Evolutionary conservation across 1,140 invertebrate species (phyloP).

Genomic region (Drosophila tsacasi): DNA sequence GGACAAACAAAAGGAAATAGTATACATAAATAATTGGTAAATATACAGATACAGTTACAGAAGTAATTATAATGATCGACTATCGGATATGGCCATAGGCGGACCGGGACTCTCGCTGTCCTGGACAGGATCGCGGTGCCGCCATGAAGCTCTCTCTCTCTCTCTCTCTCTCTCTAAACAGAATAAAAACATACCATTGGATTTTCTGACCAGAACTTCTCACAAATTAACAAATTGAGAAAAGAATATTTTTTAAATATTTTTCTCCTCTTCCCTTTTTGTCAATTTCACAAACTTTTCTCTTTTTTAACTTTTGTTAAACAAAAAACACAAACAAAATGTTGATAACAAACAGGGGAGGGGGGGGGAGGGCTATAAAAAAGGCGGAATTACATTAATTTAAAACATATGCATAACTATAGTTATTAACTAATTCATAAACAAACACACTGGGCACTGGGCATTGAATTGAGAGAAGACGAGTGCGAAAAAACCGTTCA

Average conservation of each 20-base stretch:
- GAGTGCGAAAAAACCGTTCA: background rate
- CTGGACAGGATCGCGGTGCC: slow-evolving; percentile 18
- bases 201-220: slow-evolving; percentile 74
- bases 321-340: slow-evolving; percentile 66
- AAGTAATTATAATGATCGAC: slow-evolving; percentile 44
- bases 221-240: slow-evolving; percentile 46
- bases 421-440: slow-evolving; percentile 63
- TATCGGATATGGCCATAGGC: slow-evolving; percentile 18
- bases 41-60: slow-evolving; percentile 24
- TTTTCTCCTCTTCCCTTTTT: slow-evolving; percentile 11
- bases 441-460: slow-evolving; percentile 57
- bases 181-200: slow-evolving; percentile 18
- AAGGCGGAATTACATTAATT: slow-evolving; percentile 25
- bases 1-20: slow-evolving; percentile 19
- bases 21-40: slow-evolving; percentile 21
- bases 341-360: slow-evolving; percentile 43
- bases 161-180: background rate
- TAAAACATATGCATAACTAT: slow-evolving; percentile 52
- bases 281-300: slow-evolving; percentile 29
- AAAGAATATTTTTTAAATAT: slow-evolving; percentile 58
- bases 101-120: slow-evolving; percentile 3
- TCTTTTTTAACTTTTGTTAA: slow-evolving; percentile 11
- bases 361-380: background rate
- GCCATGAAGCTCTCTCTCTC: slow-evolving; percentile 16
- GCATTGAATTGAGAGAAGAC: slow-evolving; percentile 24